Evolutionary conservation across 2,113 vertebrate species (phyloP), one percentile per base, ranked within the genome.

Genomic region (Orthonyx spaldingii): DNA sequence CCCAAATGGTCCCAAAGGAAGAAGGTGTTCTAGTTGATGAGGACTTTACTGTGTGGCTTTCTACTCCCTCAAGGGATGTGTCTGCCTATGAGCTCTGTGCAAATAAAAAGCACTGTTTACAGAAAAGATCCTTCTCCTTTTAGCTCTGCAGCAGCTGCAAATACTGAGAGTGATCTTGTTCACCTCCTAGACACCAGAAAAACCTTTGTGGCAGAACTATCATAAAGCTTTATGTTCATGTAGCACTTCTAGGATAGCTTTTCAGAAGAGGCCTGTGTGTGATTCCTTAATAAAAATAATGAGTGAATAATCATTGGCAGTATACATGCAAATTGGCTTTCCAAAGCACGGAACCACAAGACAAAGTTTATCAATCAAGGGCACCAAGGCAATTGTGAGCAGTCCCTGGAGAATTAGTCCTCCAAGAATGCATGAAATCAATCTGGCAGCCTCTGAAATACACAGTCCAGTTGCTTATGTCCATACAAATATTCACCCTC

Each of bases 301-400:
- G 42, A 88, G 22, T 84, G 72, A 84, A 90, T 93, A 92, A 94
- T 93, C 64, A 50, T 20, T 66, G 37, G 47, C 61, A 93, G 66
- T 84, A 78, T 80, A 92, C 26, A 75, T 90, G 88, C 42, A 95
- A 93, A 96, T 84, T 68, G 3, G 41, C 69, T 76, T 89, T 81
- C 64, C 23, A 65, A 59, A 65, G 63, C 71, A 39, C 13, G 24
- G 39, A 81, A 18, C 65, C 42, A 56, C 13, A 60, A 75, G 89
- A 87, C 46, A 74, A 70, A 75, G 76, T 91, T 83, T 69, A 76
- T 96, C 82, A 63, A 26, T 87, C 70, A 96, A 57, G 46, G 66
- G 17, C 35, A 69, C n/a, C 2, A 35, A 77, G 83, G 39, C 55
- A 80, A 74, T 84, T 90, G 50, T 81, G 61, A 96, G n/a, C 23